Conservation (phyloP, 2,888 invertebrate genomes). For the Drosophila nr. medialis region DNA sequence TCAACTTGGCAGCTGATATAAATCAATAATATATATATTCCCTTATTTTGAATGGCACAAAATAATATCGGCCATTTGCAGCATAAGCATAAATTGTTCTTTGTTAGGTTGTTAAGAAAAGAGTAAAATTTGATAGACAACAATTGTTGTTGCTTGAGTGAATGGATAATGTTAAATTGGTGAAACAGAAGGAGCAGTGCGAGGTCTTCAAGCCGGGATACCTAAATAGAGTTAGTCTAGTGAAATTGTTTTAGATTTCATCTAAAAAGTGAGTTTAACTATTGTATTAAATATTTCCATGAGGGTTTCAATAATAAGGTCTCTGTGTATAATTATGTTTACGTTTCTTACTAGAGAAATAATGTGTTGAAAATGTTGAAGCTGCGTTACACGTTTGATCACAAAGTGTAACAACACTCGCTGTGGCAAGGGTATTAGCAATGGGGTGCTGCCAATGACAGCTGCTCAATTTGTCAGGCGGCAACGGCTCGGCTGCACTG, state of each 20-base stretch:
- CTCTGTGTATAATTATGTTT: neutral
- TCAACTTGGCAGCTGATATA: neutral
- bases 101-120: neutral
- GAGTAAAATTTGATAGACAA: neutral
- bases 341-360: neutral
- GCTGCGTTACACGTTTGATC: neutral
- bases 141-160: neutral
- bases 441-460: conserved; percentile 23
- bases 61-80: neutral
- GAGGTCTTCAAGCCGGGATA: neutral
- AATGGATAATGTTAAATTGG: neutral
- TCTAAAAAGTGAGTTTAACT: neutral
- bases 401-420: neutral
- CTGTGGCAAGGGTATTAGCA: neutral
- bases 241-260: neutral
- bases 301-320: neutral
- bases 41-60: neutral
- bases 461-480: conserved; percentile 60
- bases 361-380: neutral
- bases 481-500: conserved; percentile 28
- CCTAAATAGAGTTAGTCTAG: neutral
- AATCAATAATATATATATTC: neutral
- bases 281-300: neutral
- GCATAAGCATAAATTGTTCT: neutral
- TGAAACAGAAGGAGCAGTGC: neutral